Base-by-base conservation (phyloP, 2,797 vertebrate species). In the Poecilia gillii region DNA sequence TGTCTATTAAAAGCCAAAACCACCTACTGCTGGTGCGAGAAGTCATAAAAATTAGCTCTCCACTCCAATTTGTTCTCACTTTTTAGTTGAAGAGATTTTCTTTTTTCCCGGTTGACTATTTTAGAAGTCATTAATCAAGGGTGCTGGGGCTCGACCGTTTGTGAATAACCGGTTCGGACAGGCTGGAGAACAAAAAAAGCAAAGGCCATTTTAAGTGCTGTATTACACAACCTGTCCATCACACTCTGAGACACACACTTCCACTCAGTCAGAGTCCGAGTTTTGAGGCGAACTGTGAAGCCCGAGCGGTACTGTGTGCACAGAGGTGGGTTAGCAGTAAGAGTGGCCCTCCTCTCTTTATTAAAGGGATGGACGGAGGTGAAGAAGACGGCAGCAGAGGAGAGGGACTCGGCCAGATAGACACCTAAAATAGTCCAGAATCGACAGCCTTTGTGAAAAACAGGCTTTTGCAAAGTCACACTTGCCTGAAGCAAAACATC, bases 231-330 rank as follows among this genome's bases (percentile, higher is more conserved):
- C 75, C 84, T 87, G 84, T 81, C 88, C 51, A 81, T 94, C 88
- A 90, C 55, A 78, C 73, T 73, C 45, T 36, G 76, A 73, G 77
- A 79, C 81, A 70, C 73, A 74, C 76, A 81, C 74, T 79, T 49
- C 55, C 66, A 74, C 47, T 76, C 76, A 75, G 66, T 74, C 46
- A 66, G 47, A 79, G 59, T 64, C 72, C 39, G 7, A 73, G 53
- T 85, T 88, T 85, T 74, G 79, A 87, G 84, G 79, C 87, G 90
- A 89, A 84, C 78, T 81, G 84, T 70, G 82, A 84, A 83, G 83
- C 76, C 76, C 74, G 80, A 49, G 88, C 94, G 93, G 93, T 94
- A 88, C 91, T 85, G 85, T 93, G 93, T 92, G 93, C 94, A 93
- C 83, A 87, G 87, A 80, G 84, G 89, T 90, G 90, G 92, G 93